Percentiles rank a stretch among this genome's conserved stretches.
These are phyloP conservation scores for Oscarella lobularis DNA, from an alignment of 37 sponge, comb jelly and placozoan species.

Conservation along the genomic window DNA sequence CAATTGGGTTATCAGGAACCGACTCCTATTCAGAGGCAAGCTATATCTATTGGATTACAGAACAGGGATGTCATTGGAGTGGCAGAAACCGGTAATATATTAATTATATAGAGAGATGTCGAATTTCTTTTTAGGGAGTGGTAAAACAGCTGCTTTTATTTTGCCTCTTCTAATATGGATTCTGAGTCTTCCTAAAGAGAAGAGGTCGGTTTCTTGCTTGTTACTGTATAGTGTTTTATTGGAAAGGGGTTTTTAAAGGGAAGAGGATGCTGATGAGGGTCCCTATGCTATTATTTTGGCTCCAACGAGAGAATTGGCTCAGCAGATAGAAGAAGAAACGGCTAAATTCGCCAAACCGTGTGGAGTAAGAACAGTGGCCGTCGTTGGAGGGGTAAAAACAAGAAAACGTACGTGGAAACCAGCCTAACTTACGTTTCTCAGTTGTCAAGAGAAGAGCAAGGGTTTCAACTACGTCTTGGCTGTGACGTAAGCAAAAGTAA, in stretches of 20 bases:
- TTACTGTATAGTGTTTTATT: background rate
- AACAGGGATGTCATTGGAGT: constrained; percentile 97
- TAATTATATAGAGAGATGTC: background rate
- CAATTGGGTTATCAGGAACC: constrained; percentile 73
- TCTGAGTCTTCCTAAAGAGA: constrained; percentile 74
- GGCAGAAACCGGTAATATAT: constrained; percentile 94
- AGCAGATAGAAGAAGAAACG: constrained; percentile 88
- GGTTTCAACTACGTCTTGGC: constrained; percentile 80
- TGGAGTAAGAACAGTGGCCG: constrained; percentile 73
- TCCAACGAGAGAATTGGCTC: constrained; percentile 91
- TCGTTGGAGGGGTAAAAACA: constrained; percentile 72
- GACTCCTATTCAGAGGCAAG: constrained; percentile 96
- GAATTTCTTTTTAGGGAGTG: constrained; percentile 48
- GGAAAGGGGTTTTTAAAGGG: constrained; percentile 12
- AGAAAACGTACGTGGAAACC: background rate
- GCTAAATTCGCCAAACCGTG: constrained; percentile 78
- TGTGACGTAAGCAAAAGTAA: constrained; percentile 49
- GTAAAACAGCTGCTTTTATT: constrained; percentile 97
- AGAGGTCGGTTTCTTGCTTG: constrained; percentile 18
- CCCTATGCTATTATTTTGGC: constrained; percentile 97
- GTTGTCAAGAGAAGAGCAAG: constrained; percentile 90
- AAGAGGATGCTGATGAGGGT: constrained; percentile 83
- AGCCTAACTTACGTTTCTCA: background rate
- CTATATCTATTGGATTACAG: constrained; percentile 92
- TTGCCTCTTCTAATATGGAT: constrained; percentile 95